phyloP scores from a whole-genome alignment of 2,888 invertebrate genomes.

The Habrosyne pyritoides region DNA sequence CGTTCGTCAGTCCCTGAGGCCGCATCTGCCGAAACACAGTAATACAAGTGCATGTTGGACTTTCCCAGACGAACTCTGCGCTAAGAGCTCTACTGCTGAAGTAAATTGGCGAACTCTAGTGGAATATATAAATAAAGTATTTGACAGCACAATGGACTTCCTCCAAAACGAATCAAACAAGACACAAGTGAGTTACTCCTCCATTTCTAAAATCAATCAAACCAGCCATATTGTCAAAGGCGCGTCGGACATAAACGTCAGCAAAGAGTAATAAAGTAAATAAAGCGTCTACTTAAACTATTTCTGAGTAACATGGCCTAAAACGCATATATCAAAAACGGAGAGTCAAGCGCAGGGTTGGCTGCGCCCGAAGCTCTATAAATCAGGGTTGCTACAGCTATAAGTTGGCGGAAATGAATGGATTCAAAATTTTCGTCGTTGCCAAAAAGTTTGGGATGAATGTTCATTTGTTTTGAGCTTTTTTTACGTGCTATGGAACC shows the following conservation, averaged over 20 bases:
- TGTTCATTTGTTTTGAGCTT: constrained; percentile 4
- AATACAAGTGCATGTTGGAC: too few species aligned
- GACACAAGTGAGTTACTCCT: not conserved
- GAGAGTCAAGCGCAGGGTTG: constrained; percentile 32
- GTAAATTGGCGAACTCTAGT: not conserved
- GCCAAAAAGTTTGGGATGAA: constrained; percentile 34
- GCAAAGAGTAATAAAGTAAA: constrained; percentile 46
- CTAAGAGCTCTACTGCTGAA: too few species aligned
- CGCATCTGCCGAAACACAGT: too few species aligned
- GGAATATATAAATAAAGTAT: not conserved
- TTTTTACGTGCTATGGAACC: constrained; percentile 18
- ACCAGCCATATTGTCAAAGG: constrained; percentile 23
- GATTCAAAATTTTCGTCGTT: constrained; percentile 37
- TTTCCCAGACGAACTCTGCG: too few species aligned
- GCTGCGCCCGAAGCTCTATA: constrained; percentile 54
- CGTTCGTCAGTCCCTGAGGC: too few species aligned
- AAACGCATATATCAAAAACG: constrained; percentile 61
- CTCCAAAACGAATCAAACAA: not conserved
- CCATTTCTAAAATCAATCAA: constrained; percentile 24
- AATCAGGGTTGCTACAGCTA: constrained; percentile 51
- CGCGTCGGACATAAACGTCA: constrained; percentile 27
- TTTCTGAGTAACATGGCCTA: constrained; percentile 53
- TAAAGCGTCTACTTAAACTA: constrained; percentile 53
- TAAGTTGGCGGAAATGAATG: constrained; percentile 48
- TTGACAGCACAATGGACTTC: not conserved